These are phyloP conservation scores for Brachylomia viminalis DNA, from an alignment of 2,888 invertebrate genomes.

Conservation along the genomic window DNA sequence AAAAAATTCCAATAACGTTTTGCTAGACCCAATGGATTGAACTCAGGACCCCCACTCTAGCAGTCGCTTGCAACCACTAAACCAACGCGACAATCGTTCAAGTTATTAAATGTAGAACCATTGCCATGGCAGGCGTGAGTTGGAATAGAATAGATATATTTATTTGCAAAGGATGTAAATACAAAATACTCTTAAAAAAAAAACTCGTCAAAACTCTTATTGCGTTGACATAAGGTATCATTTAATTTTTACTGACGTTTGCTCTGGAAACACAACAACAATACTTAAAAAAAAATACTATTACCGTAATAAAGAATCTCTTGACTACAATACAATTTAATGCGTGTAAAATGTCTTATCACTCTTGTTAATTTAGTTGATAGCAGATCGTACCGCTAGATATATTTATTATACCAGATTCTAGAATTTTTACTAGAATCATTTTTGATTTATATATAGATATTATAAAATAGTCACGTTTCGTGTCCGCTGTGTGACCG, in stretches of 20 bases:
- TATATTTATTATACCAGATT: not conserved
- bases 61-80: not conserved
- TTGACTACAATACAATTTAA: not conserved
- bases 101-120: not conserved
- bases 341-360: not conserved
- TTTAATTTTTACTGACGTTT: too few relatives aligned
- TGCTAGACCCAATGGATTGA: not conserved
- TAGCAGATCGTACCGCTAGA: conserved; percentile 6
- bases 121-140: not conserved
- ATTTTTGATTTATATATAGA: not conserved
- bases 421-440: not conserved
- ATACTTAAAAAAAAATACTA: not conserved
- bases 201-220: not conserved
- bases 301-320: not conserved
- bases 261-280: not conserved
- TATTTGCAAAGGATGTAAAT: too few relatives aligned
- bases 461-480: not conserved
- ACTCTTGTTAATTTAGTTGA: not conserved
- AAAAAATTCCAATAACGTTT: not conserved
- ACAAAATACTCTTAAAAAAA: too few relatives aligned
- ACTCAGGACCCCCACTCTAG: not conserved
- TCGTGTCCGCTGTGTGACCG: not conserved
- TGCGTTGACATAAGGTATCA: not conserved
- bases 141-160: not conserved
- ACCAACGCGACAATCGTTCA: not conserved